Conservation (phyloP, 2,797 vertebrate genomes). For the Rhabdomys pumilio region DNA sequence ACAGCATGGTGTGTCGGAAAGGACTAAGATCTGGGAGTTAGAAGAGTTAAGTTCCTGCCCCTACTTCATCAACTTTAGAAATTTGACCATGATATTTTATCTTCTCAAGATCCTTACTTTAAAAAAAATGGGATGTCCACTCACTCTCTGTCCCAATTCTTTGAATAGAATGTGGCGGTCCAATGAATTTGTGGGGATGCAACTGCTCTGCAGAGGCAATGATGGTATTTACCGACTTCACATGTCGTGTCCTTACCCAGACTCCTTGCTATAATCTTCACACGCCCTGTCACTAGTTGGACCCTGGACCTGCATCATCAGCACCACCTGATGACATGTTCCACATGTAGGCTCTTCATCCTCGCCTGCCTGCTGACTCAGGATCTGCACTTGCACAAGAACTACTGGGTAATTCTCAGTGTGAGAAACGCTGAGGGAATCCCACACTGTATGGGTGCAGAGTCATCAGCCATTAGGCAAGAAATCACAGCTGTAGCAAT, state of each 20-base stretch:
- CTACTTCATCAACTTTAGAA: constrained; percentile 15
- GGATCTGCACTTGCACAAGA: not conserved
- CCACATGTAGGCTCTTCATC: not conserved
- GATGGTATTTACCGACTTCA: not conserved
- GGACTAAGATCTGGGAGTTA: constrained; percentile 48
- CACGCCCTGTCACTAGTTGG: not conserved
- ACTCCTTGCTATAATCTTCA: not conserved
- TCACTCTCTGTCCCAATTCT: not conserved
- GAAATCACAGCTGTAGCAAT: not conserved
- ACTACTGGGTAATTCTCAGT: not conserved
- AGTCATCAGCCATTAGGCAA: not conserved
- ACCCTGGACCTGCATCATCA: not conserved
- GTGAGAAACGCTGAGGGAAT: not conserved
- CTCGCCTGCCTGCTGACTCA: not conserved
- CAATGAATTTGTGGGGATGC: not conserved
- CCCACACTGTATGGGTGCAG: not conserved
- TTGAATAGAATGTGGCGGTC: not conserved
- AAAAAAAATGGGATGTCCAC: constrained; percentile 8
- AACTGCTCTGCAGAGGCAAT: not conserved
- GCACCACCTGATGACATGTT: not conserved
- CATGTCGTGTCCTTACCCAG: not conserved
- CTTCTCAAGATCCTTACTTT: constrained; percentile 46
- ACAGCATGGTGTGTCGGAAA: constrained; percentile 38
- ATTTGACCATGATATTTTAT: constrained; percentile 47
- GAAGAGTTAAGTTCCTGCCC: constrained; percentile 62